Evolutionary conservation across 2,888 invertebrate species (phyloP), one percentile per base, ranked within the genome.

Genomic region (Coronaproctus castanopsis): DNA sequence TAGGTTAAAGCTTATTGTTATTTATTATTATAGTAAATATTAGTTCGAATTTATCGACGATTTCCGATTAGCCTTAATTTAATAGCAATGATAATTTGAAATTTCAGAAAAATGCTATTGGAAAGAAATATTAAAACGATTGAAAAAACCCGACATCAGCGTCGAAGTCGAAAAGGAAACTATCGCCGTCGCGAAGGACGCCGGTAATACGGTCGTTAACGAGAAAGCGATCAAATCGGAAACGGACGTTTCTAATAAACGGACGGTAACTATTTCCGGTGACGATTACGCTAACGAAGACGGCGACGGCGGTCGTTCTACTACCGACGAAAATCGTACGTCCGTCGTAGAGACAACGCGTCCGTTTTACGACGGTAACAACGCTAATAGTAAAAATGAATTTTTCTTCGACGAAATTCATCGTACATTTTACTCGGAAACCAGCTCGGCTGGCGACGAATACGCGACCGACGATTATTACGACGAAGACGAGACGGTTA

Each of bases 61-160:
- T n/a, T n/a, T n/a, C n/a, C n/a, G n/a, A n/a, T n/a, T n/a, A n/a
- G n/a, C n/a, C n/a, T n/a, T n/a, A n/a, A n/a, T n/a, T n/a, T n/a
- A n/a, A n/a, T n/a, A n/a, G n/a, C n/a, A n/a, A n/a, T n/a, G n/a
- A n/a, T n/a, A n/a, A 36, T 14, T 36, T 8, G 14, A 36, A 36
- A 36, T 51, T 59, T 52, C 52, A 59, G 59, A 59, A 55, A 59
- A 59, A 51, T 59, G 59, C 59, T 55, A 59, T 19, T 59, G 59
- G 59, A 59, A 59, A 22, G 59, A 59, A 22, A 59, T 59, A 21
- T 51, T 59, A 48, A 59, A 59, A 52, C 55, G 59, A n/a, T 22
- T 59, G 48, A 59, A 59, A 22, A 59, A 59, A 50, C 59, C 59
- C 1, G 59, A 59, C 48, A 55, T 59, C 1, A 59, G 55, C 5